Conservation (phyloP, 2,888 invertebrate species). For the Tipula confusa region DNA sequence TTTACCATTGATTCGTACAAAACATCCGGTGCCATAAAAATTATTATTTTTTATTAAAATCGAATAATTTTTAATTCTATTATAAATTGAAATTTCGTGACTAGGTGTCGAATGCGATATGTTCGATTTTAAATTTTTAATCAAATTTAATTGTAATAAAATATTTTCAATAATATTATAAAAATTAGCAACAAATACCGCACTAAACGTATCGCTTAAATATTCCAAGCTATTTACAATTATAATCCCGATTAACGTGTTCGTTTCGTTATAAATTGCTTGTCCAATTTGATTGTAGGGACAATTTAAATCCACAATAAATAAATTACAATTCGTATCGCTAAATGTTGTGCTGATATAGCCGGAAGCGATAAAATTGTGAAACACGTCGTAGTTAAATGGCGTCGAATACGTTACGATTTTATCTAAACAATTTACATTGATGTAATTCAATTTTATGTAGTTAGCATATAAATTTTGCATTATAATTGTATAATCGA, state of each 20-base stretch:
- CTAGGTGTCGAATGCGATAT: background rate
- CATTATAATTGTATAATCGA: background rate
- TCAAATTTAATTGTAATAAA: background rate
- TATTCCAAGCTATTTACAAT: background rate
- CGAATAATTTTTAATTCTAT: background rate
- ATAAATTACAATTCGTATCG: background rate
- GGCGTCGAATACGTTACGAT: background rate
- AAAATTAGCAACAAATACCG: background rate
- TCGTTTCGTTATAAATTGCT: background rate
- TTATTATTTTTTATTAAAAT: background rate
- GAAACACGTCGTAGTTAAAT: background rate
- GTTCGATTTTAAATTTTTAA: background rate
- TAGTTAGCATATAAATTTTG: background rate
- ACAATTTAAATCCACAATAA: background rate
- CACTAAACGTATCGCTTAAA: background rate
- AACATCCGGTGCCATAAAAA: background rate
- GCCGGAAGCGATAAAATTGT: background rate
- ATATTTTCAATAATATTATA: background rate
- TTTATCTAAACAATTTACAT: slow-evolving; percentile 4
- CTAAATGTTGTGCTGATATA: background rate
- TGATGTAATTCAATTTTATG: background rate
- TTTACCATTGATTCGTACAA: background rate
- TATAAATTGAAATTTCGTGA: background rate
- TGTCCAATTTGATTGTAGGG: background rate
- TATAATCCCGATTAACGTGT: slow-evolving; percentile 1